These are phyloP conservation scores for Chroicocephalus ridibundus DNA, from an alignment of 2,113 vertebrate species.

Conservation along the genomic window DNA sequence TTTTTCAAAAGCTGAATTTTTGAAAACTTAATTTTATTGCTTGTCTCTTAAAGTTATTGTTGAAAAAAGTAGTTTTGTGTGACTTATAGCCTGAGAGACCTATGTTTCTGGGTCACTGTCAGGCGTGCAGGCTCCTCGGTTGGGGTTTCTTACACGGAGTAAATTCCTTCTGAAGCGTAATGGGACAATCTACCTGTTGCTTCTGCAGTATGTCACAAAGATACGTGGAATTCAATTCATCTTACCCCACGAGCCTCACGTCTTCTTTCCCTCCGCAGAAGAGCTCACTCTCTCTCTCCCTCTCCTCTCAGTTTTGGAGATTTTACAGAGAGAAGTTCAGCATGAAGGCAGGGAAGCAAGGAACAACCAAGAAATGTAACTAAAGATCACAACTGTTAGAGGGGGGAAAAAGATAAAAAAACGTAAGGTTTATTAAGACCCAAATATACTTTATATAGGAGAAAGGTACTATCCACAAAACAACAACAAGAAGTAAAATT, in stretches of 20 bases:
- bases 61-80: not conserved
- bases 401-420: not conserved
- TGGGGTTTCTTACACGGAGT: not conserved
- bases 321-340: not conserved
- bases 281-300: not conserved
- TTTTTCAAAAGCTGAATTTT: not conserved
- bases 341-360: not conserved
- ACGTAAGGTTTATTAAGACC: not conserved
- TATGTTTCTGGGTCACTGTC: not conserved
- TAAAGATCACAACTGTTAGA: not conserved
- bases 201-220: not conserved
- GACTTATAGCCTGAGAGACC: not conserved
- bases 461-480: not conserved
- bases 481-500: too few relatives aligned
- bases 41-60: not conserved
- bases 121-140: not conserved
- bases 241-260: not conserved
- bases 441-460: not conserved
- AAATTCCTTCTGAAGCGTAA: not conserved
- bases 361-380: not conserved
- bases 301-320: not conserved
- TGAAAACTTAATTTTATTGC: not conserved
- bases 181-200: not conserved
- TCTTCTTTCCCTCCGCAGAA: not conserved
- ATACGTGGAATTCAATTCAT: not conserved